A percentile compares a stretch with the other conserved stretches of the same genome.
phyloP scores from a whole-genome alignment of 2,888 invertebrate genomes.

The Serripes groenlandicus region DNA sequence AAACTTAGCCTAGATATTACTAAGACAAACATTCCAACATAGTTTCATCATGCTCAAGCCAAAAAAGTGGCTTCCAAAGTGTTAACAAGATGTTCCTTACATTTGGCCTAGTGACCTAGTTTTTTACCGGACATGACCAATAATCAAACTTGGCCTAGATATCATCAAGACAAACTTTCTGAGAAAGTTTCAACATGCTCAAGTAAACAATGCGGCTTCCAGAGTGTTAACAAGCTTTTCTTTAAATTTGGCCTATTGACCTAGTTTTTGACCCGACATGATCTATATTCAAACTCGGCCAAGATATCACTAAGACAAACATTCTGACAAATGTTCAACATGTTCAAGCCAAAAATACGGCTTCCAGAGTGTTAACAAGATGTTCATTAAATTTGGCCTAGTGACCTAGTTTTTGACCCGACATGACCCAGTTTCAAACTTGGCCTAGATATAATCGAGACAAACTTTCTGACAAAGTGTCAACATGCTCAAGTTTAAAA shows the following conservation, averaged over 20 bases:
- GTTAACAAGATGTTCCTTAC: too few relatives aligned
- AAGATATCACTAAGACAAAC: too few relatives aligned
- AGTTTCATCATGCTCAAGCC: too few relatives aligned
- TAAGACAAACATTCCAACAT: too few relatives aligned
- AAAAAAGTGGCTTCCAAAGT: too few relatives aligned
- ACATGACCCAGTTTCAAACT: not conserved
- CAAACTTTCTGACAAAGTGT: not conserved
- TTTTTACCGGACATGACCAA: not conserved
- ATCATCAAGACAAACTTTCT: not conserved
- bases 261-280: not conserved
- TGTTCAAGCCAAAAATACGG: not conserved
- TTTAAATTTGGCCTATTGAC: not conserved
- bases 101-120: too few relatives aligned
- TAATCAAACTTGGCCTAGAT: not conserved
- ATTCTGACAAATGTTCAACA: not conserved
- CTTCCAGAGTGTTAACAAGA: not conserved
- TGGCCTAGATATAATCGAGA: not conserved
- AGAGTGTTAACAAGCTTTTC: not conserved
- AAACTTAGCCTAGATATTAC: too few relatives aligned
- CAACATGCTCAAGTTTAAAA: not conserved
- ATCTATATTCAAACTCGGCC: too few relatives aligned
- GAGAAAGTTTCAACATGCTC: not conserved
- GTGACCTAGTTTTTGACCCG: not conserved
- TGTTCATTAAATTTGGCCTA: not conserved
- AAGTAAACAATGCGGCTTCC: not conserved